These are phyloP conservation scores for Orcinus orca DNA, from an alignment of 2,113 vertebrate species.

Conservation along the genomic window DNA sequence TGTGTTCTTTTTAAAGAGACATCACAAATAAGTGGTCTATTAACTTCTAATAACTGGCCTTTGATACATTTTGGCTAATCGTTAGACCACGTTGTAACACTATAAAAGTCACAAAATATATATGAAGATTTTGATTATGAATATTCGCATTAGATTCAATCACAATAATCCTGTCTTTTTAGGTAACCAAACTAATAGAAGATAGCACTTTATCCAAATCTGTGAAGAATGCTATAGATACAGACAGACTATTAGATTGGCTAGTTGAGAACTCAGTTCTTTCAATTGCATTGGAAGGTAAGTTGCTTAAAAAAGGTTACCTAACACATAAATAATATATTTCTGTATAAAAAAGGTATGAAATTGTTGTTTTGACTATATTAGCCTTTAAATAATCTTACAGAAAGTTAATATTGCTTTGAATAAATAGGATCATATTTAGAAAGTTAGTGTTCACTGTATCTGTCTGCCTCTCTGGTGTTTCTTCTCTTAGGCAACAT, in stretches of 20 bases:
- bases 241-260: constrained; percentile 96
- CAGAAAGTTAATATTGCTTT: neutral
- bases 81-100: neutral
- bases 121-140: neutral
- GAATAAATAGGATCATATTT: neutral
- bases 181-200: constrained; percentile 99
- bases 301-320: constrained; percentile 45
- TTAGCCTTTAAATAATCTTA: constrained; percentile 33
- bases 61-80: neutral
- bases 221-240: constrained; percentile 98
- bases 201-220: constrained; percentile 98
- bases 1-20: neutral
- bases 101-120: neutral
- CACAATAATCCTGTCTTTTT: constrained; percentile 64
- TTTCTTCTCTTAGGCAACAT: constrained; percentile 91
- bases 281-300: constrained; percentile 98
- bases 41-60: neutral
- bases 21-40: neutral
- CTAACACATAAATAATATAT: neutral
- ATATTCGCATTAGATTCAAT: neutral
- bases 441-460: neutral
- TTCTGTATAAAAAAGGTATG: neutral
- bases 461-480: neutral
- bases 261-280: constrained; percentile 98
- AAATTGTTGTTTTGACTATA: neutral